Base-by-base conservation (phyloP, 2,797 vertebrate species). In the Apogon talboti region DNA sequence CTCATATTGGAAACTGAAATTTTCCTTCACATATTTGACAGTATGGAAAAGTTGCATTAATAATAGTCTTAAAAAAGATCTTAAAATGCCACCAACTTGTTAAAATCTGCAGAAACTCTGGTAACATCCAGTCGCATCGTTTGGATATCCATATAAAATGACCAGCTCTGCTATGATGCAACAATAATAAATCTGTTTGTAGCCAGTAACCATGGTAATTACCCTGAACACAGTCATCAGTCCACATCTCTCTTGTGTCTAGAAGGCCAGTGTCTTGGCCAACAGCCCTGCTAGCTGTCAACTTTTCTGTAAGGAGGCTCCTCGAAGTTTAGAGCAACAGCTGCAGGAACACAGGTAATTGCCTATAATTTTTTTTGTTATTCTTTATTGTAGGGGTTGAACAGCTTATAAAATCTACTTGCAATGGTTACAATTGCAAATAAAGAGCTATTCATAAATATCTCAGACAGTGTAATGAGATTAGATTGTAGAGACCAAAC, bases 311-410 rank as follows among this genome's bases (percentile, higher is more conserved):
- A 97, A 98, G 88, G 98, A 99, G 62, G 66, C 91, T 13, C 98
- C 96, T 15, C 93, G 97, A 82, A 98, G 96, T 84, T 93, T 99
- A 79, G 97, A 99, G 60, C 97, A 99, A 87, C 98, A 99, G 89
- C 92, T 99, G 49, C 97, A 98, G 88, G 96, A 99, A 70, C 97
- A 99, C 93, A 98, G 98, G 98, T 98, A 90, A 87, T 48, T 41
- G 6, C 61, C 5, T 60, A 66, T 62, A 18, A 42, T 14, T 71
- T 8, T 66, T 15, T 12, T 30, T 37, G 43, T 28, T 9, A 8
- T 14, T 49, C n/a, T 5, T 21, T 49, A 28, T 14, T 50, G 1
- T 28, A 28, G 24, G 24, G 24, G 24, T 28, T 28, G 24, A 28
- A 28, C 6, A 28, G 24, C 24, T 28, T 28, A 28, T 28, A 28